Evolutionary conservation across 2,797 vertebrate species (phyloP).

Genomic region (Cirrhinus mrigala): DNA sequence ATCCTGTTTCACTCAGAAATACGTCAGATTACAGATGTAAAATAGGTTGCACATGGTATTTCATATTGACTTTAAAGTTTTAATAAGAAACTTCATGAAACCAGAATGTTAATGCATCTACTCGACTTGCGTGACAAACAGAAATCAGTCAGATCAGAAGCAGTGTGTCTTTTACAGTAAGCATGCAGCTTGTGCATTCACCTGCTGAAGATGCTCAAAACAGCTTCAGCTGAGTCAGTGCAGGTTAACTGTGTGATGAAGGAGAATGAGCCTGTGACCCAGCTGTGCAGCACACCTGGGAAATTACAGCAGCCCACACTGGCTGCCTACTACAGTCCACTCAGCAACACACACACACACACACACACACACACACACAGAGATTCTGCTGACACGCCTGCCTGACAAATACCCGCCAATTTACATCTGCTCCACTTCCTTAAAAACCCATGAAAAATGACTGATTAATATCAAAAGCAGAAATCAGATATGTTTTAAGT

Average conservation of each 20-base stretch:
- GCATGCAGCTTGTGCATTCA: constrained; percentile 27
- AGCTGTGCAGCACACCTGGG: constrained; percentile 55
- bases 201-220: constrained; percentile 36
- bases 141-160: not conserved
- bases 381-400: constrained; percentile 41
- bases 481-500: constrained; percentile 56
- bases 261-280: constrained; percentile 35
- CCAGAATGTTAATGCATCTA: not conserved
- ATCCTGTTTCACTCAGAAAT: constrained; percentile 1
- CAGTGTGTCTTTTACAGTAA: constrained; percentile 24
- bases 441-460: constrained; percentile 56
- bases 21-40: not conserved
- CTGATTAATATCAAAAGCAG: constrained; percentile 62
- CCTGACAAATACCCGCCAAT: constrained; percentile 48
- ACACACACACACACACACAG: constrained; percentile 13
- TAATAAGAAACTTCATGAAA: not conserved
- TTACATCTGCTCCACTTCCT: constrained; percentile 47
- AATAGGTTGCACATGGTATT: constrained; percentile 5
- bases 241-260: constrained; percentile 47
- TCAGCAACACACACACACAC: constrained; percentile 45
- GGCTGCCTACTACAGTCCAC: constrained; percentile 35
- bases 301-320: constrained; percentile 39
- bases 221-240: constrained; percentile 51
- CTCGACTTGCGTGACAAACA: not conserved
- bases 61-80: constrained; percentile 2